Evolutionary conservation across 2,113 vertebrate species (phyloP), one percentile per base, ranked within the genome.

Genomic region (Burhinus oedicnemus): DNA sequence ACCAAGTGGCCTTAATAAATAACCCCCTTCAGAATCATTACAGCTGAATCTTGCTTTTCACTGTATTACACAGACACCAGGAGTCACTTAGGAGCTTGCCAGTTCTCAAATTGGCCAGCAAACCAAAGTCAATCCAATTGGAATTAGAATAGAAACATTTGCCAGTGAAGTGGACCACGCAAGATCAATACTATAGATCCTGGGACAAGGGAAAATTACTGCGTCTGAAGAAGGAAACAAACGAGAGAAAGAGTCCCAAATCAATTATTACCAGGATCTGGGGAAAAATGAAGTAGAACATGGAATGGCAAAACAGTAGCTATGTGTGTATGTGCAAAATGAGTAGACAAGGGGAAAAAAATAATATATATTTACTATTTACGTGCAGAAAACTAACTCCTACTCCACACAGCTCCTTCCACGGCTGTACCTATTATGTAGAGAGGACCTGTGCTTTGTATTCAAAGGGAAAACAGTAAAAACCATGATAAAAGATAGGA

Each of bases 131-230:
- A 97, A 83, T 81, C 90, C 83, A 78, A 71, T 6, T 81, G 93
- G 83, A 95, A 74, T 15, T 52, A 55, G 79, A 83, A 95, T 18
- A 96, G 83, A 95, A 93, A 52, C 61, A 76, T 90, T 87, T 57
- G 21, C 82, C 71, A 82, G 55, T 49, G 69, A 97, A 90, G 52
- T 3, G 29, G 87, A 92, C 88, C 60, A 75, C 21, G 3, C 1
- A 8, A 94, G 69, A 91, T 96, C 92, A 92, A 95, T 97, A 92
- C 64, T 84, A 96, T 61, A 96, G 94, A 95, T 87, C 83, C 52
- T 81, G 49, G 79, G 40, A 93, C 34, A 82, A 80, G 61, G 60
- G 80, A 92, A 94, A 90, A 93, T 78, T 55, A 96, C 72, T 44
- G 60, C 40, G 60, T 78, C 94, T 89, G 55, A 81, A 86, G 79